A percentile compares a stretch with the other conserved stretches of the same genome.
These are phyloP conservation scores for Eupithecia exiguata DNA, from an alignment of 2,888 invertebrate species.

Conservation along the genomic window DNA sequence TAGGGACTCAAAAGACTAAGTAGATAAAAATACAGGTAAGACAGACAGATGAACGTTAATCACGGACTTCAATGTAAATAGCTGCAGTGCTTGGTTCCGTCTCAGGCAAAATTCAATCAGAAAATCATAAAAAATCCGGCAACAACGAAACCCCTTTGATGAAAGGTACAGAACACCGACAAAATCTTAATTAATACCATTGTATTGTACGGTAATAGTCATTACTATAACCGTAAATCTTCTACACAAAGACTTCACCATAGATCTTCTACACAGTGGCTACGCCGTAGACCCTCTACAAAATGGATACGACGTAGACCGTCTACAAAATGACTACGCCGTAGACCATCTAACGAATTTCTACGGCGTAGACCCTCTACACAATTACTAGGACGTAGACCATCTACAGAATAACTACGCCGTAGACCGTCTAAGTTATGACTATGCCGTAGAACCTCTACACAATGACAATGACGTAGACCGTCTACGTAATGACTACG, in stretches of 20 bases:
- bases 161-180: no score
- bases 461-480: not conserved
- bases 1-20: not conserved
- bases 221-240: no score
- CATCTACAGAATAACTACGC: not conserved
- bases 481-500: not conserved
- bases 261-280: not conserved
- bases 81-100: no score
- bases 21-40: not conserved
- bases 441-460: not conserved
- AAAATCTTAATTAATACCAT: no score
- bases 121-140: no score
- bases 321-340: not conserved
- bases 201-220: no score
- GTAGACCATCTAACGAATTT: not conserved
- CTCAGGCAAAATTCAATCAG: no score
- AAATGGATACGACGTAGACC: not conserved
- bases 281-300: not conserved
- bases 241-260: not conserved
- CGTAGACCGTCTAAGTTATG: not conserved
- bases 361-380: not conserved
- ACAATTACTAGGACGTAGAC: not conserved
- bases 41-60: not conserved
- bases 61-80: no score
- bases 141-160: no score